Conservation (phyloP, 2,888 invertebrate genomes). For the Nemapogon koenigi region DNA sequence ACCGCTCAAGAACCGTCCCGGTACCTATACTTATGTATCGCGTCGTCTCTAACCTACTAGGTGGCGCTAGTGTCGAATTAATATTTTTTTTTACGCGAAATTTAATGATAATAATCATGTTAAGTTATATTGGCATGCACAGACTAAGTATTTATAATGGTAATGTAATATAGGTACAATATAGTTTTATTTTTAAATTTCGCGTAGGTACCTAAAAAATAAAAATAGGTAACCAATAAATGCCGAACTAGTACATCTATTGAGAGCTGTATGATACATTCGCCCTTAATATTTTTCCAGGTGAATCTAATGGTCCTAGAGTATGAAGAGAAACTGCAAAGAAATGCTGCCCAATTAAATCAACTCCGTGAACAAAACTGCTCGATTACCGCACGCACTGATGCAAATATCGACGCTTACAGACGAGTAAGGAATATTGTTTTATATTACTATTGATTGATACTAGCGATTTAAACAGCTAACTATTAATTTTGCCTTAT, state of each 20-base stretch:
- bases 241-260: too few relatives aligned
- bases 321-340: constrained; percentile 54
- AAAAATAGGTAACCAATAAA: background rate
- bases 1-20: too few relatives aligned
- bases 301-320: constrained; percentile 49
- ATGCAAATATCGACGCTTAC: constrained; percentile 45
- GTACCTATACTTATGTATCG: too few relatives aligned
- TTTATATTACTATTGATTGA: background rate
- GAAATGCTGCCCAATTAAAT: constrained; percentile 33
- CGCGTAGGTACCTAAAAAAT: background rate
- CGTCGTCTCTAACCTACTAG: too few relatives aligned
- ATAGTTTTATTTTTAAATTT: background rate
- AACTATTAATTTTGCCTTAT: too few relatives aligned
- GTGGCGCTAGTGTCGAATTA: too few relatives aligned
- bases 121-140: background rate
- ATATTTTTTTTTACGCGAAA: too few relatives aligned
- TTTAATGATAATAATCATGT: background rate
- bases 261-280: too few relatives aligned
- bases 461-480: too few relatives aligned
- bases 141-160: background rate
- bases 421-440: constrained; percentile 31
- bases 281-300: constrained; percentile 23
- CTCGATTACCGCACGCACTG: constrained; percentile 34
- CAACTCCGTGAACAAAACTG: constrained; percentile 45
- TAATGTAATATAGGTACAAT: background rate